A percentile compares a stretch with the other conserved stretches of the same genome.
Evolutionary conservation across 2,888 invertebrate genomes (phyloP).

Genomic region (Acrobasis consociella): DNA sequence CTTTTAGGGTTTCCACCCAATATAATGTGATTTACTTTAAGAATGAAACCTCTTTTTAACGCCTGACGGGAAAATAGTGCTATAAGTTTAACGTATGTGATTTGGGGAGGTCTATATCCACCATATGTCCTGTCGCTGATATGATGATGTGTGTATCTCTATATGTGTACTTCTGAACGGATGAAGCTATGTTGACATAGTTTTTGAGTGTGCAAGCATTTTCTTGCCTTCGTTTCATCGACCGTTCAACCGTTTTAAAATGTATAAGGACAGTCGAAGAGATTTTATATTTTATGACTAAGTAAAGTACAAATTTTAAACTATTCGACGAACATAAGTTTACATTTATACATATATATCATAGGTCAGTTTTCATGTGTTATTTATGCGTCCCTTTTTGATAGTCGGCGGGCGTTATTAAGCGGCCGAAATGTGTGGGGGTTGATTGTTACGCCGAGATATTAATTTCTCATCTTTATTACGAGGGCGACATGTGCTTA

Average conservation of each 20-base stretch:
- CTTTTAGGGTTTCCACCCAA: conserved; percentile 2
- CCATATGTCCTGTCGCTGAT: too few relatives aligned
- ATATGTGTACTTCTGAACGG: too few relatives aligned
- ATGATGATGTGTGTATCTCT: too few relatives aligned
- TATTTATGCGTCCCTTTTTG: conserved; percentile 27
- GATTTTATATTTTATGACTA: too few relatives aligned
- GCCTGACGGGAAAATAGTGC: too few relatives aligned
- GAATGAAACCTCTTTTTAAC: neutral
- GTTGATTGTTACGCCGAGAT: conserved; percentile 50
- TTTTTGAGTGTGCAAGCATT: too few relatives aligned
- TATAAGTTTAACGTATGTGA: too few relatives aligned
- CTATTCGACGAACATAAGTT: neutral
- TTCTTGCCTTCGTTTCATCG: too few relatives aligned
- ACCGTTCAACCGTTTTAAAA: too few relatives aligned
- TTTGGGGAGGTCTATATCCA: too few relatives aligned
- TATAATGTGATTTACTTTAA: conserved; percentile 10
- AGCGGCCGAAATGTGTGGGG: conserved; percentile 24
- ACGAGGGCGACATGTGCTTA: conserved; percentile 71
- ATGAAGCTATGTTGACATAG: too few relatives aligned
- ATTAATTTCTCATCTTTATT: conserved; percentile 74
- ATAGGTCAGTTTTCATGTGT: conserved; percentile 27
- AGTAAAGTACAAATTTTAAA: neutral
- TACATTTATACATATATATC: conserved; percentile 4
- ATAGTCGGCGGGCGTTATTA: conserved; percentile 23
- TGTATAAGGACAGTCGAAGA: too few relatives aligned